Evolutionary conservation across 2,113 vertebrate species (phyloP).

Genomic region (Lophotis ruficrista): DNA sequence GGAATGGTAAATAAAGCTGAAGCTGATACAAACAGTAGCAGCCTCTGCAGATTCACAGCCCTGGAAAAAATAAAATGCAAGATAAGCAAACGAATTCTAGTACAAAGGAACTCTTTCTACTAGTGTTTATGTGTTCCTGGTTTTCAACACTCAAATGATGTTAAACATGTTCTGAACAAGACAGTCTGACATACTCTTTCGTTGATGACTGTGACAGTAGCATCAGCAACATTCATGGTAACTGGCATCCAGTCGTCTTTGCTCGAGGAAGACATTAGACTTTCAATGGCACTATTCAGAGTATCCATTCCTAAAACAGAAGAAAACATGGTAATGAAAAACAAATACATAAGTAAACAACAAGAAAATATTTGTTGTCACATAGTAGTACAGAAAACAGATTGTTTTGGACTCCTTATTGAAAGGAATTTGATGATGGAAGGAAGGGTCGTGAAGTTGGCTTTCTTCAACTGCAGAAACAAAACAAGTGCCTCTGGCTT

Average conservation of each 20-base stretch:
- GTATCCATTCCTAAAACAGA: conserved; percentile 90
- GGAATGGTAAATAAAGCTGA: not conserved
- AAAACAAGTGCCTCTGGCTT: not conserved
- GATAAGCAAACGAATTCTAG: not conserved
- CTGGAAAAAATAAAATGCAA: not conserved
- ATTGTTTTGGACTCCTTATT: not conserved
- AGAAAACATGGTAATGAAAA: not conserved
- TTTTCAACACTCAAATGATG: not conserved
- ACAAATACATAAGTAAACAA: not conserved
- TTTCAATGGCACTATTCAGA: conserved; percentile 93
- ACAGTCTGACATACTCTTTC: conserved; percentile 80
- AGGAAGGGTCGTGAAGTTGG: not conserved
- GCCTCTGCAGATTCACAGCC: not conserved
- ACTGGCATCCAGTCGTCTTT: conserved; percentile 93
- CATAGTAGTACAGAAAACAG: not conserved
- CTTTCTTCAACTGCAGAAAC: not conserved
- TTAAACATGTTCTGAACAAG: not conserved
- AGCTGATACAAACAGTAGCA: not conserved
- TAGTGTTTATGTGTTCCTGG: not conserved
- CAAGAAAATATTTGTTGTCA: not conserved
- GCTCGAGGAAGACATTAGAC: conserved; percentile 82
- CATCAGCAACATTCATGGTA: conserved; percentile 93
- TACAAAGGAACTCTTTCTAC: not conserved
- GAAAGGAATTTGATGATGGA: not conserved
- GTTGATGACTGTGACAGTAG: conserved; percentile 92